Conservation (phyloP, 2,113 vertebrate species). For the Spea multiplicata region DNA sequence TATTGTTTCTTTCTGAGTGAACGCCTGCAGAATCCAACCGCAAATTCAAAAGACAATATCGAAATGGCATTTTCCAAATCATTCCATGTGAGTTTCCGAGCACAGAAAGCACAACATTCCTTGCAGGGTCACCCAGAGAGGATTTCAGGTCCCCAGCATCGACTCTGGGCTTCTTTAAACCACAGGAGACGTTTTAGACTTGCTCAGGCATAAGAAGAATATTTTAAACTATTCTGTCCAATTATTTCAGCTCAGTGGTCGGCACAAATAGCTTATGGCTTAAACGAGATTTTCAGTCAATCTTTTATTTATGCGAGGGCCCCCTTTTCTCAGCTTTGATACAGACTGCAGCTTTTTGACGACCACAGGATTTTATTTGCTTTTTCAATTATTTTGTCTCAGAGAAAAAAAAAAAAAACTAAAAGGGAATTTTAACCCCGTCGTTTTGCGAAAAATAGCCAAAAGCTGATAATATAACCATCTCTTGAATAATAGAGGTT, state of each 20-base stretch:
- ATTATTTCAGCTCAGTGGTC: constrained; percentile 63
- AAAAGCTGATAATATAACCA: no score
- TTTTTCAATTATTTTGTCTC: constrained; percentile 57
- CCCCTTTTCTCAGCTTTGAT: constrained; percentile 53
- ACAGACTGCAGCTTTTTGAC: constrained; percentile 28
- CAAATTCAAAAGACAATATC: constrained; percentile 56
- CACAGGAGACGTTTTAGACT: constrained; percentile 52
- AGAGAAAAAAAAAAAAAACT: neutral
- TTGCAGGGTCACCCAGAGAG: constrained; percentile 48
- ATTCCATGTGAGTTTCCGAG: constrained; percentile 46
- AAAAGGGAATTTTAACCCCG: constrained; percentile 5
- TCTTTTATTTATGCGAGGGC: constrained; percentile 53
- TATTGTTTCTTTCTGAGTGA: constrained; percentile 23
- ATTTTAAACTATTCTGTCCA: constrained; percentile 48
- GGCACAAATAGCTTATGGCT: constrained; percentile 55
- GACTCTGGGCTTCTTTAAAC: constrained; percentile 50
- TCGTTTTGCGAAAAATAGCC: neutral
- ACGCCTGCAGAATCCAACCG: constrained; percentile 48
- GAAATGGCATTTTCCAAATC: constrained; percentile 51
- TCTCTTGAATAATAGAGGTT: no score
- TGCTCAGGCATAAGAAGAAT: constrained; percentile 57
- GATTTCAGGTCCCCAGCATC: constrained; percentile 52
- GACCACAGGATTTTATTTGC: constrained; percentile 46
- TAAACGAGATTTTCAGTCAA: constrained; percentile 51
- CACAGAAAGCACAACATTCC: constrained; percentile 39